Evolutionary conservation across 2,888 invertebrate genomes (phyloP).

Genomic region (Athalia cordata): DNA sequence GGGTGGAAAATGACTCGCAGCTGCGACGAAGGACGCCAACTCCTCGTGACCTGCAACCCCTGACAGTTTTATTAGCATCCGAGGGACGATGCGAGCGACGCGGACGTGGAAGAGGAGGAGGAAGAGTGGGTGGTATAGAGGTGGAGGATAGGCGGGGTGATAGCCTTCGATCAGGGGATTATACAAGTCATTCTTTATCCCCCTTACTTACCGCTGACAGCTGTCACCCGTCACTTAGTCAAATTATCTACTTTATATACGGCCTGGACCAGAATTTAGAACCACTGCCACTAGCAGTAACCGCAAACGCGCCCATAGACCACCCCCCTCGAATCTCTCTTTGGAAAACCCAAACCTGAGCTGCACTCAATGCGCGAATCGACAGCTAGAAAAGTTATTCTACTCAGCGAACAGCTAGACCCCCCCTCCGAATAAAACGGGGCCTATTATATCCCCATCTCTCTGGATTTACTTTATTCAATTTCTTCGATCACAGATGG

Average conservation of each 20-base stretch:
- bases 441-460: no score
- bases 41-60: conserved; percentile 46
- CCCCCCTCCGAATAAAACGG: no score
- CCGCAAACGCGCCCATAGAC: no score
- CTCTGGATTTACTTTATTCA: no score
- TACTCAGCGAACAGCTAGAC: no score
- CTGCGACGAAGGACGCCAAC: conserved; percentile 38
- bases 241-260: conserved; percentile 46
- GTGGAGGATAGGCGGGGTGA: conserved; percentile 14
- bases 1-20: conserved; percentile 43
- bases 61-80: conserved; percentile 48
- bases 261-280: not conserved
- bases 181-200: conserved; percentile 43
- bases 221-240: conserved; percentile 51
- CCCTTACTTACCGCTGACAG: conserved; percentile 48
- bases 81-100: conserved; percentile 10
- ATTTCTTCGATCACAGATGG: no score
- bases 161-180: conserved; percentile 43
- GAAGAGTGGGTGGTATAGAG: not conserved
- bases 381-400: no score
- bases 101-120: conserved; percentile 2
- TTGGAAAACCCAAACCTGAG: not conserved
- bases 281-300: not conserved
- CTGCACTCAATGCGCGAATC: no score
- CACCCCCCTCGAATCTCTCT: not conserved